These are phyloP conservation scores for Apotomis capreana DNA, from an alignment of 2,888 invertebrate species.

Conservation along the genomic window DNA sequence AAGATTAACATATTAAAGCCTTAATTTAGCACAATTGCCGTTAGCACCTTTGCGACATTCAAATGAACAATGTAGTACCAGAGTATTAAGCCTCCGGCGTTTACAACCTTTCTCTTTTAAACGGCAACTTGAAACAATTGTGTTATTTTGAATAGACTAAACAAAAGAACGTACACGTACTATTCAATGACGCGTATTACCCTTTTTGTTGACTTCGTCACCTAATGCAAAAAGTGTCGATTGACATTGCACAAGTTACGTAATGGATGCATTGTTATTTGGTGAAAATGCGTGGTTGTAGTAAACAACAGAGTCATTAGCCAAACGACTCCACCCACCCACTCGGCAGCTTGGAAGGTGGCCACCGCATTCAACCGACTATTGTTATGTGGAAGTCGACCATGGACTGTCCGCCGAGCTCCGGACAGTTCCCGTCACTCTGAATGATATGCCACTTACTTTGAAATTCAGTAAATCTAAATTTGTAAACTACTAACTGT, in stretches of 20 bases:
- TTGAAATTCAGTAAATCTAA: conserved; percentile 14
- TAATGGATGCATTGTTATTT: conserved; percentile 39
- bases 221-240: conserved; percentile 4
- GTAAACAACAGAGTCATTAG: conserved; percentile 53
- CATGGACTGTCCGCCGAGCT: conserved; percentile 42
- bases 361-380: conserved; percentile 55
- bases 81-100: neutral
- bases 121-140: conserved; percentile 49
- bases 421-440: conserved; percentile 36
- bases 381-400: conserved; percentile 53
- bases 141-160: conserved; percentile 58
- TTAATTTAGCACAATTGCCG: conserved; percentile 47
- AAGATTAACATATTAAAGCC: conserved; percentile 41
- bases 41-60: conserved; percentile 46
- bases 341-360: conserved; percentile 52
- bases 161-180: conserved; percentile 54
- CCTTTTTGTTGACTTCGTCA: conserved; percentile 15
- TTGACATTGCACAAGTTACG: conserved; percentile 23
- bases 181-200: conserved; percentile 20
- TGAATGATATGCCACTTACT: conserved; percentile 32
- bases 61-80: neutral
- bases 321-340: conserved; percentile 50
- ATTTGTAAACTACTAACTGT: neutral
- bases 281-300: conserved; percentile 48
- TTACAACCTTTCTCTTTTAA: neutral